Base-by-base conservation (phyloP, 2,113 vertebrate genomes). In the Mobula birostris region DNA sequence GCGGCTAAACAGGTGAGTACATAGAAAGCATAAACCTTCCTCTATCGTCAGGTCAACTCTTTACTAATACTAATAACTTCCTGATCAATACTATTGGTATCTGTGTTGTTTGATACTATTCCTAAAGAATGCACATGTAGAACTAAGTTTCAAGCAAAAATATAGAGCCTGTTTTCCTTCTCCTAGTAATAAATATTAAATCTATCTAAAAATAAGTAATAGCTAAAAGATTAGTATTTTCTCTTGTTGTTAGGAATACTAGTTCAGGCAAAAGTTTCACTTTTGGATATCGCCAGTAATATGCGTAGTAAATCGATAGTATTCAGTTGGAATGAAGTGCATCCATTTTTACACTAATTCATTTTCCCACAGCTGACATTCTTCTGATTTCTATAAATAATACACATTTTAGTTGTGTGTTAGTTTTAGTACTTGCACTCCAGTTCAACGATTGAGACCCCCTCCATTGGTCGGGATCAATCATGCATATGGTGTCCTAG, bases 1-100 rank as follows among this genome's bases (percentile, higher is more conserved):
- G 90, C 97, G 98, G 70, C 97, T 99, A 96, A 98, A 99, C 95
- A 97, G 99, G 99, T 99, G 95, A 96, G 96, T 90, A 48, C 56
- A 48, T 74, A 27, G 36, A 15, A 36, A 32, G n/a, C 4, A 12
- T 32, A 74, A 21, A 74, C 36, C 82, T 74, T 90, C 63, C 14
- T 66, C 4, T 68, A 66, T 68, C 5, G 17, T 90, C 15, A 17
- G 61, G 32, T 90, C n/a, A 66, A 90, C 85, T 29, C 29, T 90
- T 32, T 27, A 66, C 61, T 19, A 66, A n/a, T 63, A 66, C 58
- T 63, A 90, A 7, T 88, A 7, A 27, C 63, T 88, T 88, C 56
- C 17, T 63, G 63, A 63, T 88, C 61, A 63, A 88, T 88, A 17
- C 56, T 68, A 80, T 24, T 32, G 94, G 19, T 92, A 17, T 63